phyloP scores from a whole-genome alignment of 2,797 vertebrate genomes.

The Carduelis carduelis region DNA sequence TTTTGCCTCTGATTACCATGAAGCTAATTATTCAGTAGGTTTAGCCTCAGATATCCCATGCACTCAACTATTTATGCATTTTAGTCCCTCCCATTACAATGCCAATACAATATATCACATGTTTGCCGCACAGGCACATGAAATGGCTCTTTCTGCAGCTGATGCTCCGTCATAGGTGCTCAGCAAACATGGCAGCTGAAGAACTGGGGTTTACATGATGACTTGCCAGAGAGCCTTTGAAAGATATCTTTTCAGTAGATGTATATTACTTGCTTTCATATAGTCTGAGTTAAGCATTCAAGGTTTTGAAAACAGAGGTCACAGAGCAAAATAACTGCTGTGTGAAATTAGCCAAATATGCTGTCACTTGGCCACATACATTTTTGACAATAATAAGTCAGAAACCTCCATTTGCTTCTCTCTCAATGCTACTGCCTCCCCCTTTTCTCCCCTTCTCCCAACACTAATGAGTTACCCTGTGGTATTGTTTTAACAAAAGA shows the following conservation, averaged over 20 bases:
- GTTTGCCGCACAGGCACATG: not conserved
- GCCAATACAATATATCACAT: not conserved
- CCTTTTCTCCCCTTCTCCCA: not conserved
- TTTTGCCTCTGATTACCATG: not conserved
- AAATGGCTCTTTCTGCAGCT: not conserved
- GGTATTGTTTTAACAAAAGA: not conserved
- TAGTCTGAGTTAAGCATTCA: not conserved
- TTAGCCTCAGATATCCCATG: not conserved
- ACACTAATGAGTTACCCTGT: not conserved
- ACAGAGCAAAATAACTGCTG: not conserved
- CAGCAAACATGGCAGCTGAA: not conserved
- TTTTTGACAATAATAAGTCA: not conserved
- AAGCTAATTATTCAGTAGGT: not conserved
- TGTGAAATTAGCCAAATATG: not conserved
- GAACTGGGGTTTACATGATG: not conserved
- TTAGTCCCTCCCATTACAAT: not conserved
- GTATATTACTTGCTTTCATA: not conserved
- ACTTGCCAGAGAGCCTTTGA: not conserved
- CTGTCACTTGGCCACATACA: not conserved
- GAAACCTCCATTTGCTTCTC: not conserved
- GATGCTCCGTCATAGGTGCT: not conserved
- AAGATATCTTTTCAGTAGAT: not conserved
- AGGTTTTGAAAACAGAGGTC: not conserved
- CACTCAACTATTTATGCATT: not conserved
- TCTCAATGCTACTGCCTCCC: not conserved